Evolutionary conservation across 2,888 invertebrate species (phyloP).

Genomic region (Nasonia oneida): DNA sequence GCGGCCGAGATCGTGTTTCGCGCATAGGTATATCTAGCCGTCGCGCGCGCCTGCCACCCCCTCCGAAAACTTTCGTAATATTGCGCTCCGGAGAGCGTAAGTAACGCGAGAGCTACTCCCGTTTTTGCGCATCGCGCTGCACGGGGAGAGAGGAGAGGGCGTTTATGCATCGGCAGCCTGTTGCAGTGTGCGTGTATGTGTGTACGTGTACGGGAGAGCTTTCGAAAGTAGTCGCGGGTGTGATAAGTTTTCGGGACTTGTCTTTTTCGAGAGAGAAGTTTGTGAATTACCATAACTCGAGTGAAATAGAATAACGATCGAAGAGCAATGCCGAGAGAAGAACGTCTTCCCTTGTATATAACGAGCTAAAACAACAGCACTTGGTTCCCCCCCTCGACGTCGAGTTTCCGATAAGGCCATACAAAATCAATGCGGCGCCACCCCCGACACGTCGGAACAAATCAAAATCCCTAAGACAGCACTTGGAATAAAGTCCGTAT

Average conservation of each 20-base stretch:
- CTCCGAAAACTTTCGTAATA: constrained; percentile 54
- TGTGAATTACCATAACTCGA: no score
- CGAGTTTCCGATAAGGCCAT: background rate
- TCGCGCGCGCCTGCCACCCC: background rate
- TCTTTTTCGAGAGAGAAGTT: no score
- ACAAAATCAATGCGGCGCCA: background rate
- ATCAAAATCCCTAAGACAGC: background rate
- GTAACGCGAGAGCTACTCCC: constrained; percentile 20
- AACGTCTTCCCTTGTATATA: background rate
- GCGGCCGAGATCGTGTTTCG: background rate
- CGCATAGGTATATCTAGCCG: background rate
- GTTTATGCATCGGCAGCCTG: constrained; percentile 47
- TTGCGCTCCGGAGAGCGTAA: constrained; percentile 14
- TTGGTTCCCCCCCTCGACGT: background rate
- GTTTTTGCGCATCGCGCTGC: constrained; percentile 6
- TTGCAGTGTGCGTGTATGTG: background rate
- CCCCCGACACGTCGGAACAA: constrained; percentile 8
- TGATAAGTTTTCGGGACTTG: background rate
- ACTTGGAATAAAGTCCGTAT: background rate
- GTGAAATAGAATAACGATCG: no score
- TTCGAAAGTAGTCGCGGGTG: background rate
- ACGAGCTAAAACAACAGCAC: background rate
- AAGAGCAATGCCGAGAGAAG: no score
- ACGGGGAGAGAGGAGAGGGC: background rate
- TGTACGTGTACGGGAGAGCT: background rate